A percentile compares a stretch with the other conserved stretches of the same genome.
Conservation (phyloP, 2,797 vertebrate species). For the Myotis daubentonii region DNA sequence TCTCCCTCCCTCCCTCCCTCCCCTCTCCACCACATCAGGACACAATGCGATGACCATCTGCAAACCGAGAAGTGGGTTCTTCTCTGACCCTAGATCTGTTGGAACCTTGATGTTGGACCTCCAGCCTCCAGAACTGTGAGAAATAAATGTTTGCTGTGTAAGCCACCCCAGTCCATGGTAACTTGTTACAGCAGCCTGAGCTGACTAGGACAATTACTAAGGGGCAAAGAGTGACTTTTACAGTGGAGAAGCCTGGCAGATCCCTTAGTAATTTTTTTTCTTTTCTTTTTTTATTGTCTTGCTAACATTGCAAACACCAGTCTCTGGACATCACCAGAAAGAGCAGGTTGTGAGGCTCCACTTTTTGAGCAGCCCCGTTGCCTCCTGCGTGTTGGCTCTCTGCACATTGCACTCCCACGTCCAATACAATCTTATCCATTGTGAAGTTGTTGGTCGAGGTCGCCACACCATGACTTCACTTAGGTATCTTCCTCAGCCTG, state of each 20-base stretch:
- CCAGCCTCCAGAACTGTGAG: too few species aligned
- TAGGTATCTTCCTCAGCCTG: background rate
- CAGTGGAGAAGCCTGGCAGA: too few species aligned
- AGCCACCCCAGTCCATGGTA: too few species aligned
- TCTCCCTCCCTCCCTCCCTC: background rate
- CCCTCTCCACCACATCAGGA: background rate
- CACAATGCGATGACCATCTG: background rate
- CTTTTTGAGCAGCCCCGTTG: background rate
- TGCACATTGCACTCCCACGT: background rate
- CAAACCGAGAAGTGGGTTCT: background rate
- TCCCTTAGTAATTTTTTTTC: too few species aligned
- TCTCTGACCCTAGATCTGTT: background rate
- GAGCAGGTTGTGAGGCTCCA: background rate
- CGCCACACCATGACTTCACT: background rate
- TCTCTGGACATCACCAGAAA: background rate
- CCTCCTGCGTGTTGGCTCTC: background rate
- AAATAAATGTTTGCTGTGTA: too few species aligned
- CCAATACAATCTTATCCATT: background rate
- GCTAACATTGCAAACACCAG: background rate
- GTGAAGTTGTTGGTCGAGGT: background rate
- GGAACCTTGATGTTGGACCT: too few species aligned
- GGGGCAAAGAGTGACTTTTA: too few species aligned
- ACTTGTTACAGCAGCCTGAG: too few species aligned
- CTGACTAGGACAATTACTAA: too few species aligned
- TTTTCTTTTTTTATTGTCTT: background rate